phyloP scores from a whole-genome alignment of 2,113 vertebrate genomes.

The Fulica atra region DNA sequence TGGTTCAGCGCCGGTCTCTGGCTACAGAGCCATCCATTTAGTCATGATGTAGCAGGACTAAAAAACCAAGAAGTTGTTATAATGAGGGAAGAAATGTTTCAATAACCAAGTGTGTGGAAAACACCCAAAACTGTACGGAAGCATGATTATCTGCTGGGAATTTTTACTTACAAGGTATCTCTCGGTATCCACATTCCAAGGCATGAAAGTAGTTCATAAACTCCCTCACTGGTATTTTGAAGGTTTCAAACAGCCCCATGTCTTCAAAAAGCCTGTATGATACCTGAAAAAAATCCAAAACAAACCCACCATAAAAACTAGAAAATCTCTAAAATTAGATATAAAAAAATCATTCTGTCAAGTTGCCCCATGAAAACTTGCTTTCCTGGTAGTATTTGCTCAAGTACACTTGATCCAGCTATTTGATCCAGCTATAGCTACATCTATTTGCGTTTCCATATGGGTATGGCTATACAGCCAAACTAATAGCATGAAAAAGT shows the following conservation, averaged over 20 bases:
- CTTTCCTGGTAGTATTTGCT: background rate
- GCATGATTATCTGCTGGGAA: background rate
- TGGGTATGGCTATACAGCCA: background rate
- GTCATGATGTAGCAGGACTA: background rate
- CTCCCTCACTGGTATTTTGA: constrained; percentile 94
- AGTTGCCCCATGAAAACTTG: background rate
- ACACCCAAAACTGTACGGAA: background rate
- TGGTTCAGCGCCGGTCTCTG: background rate
- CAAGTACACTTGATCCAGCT: background rate
- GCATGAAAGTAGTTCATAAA: constrained; percentile 99
- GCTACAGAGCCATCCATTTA: background rate
- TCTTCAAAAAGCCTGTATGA: constrained; percentile 97
- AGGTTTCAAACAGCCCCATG: constrained; percentile 93
- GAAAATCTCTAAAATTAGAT: background rate
- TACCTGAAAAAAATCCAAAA: constrained; percentile 77
- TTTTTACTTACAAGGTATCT: constrained; percentile 94
- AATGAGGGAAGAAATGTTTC: background rate
- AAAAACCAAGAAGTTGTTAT: background rate
- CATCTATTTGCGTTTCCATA: background rate
- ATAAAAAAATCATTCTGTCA: background rate
- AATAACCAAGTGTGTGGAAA: background rate
- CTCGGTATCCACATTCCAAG: constrained; percentile 95
- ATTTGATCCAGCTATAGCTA: background rate
- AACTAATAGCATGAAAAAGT: background rate
- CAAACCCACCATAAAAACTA: background rate